These are phyloP conservation scores for Notarius quadriscutis DNA, from an alignment of 2,113 vertebrate genomes.

Conservation along the genomic window DNA sequence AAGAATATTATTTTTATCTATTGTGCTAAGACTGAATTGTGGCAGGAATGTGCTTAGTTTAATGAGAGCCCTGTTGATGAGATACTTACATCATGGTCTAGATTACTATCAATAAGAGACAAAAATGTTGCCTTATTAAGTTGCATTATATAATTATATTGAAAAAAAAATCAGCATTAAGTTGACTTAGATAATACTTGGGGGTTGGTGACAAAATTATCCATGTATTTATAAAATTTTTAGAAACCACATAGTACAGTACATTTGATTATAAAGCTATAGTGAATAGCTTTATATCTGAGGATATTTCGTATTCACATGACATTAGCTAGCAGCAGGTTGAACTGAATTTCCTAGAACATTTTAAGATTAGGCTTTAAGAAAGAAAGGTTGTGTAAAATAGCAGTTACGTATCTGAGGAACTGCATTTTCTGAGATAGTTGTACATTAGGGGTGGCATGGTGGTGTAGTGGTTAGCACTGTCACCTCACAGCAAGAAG, in stretches of 20 bases:
- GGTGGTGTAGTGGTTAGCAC: too few relatives aligned
- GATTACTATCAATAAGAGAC: not conserved
- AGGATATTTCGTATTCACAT: not conserved
- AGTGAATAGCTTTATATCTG: not conserved
- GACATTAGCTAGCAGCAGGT: not conserved
- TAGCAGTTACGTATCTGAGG: not conserved
- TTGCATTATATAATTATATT: not conserved
- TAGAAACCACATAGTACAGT: not conserved
- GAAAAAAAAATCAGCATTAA: not conserved
- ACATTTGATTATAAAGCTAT: not conserved
- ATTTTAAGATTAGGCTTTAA: not conserved
- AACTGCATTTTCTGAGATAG: not conserved
- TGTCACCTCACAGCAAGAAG: too few relatives aligned
- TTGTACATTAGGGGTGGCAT: too few relatives aligned
- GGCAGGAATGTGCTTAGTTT: not conserved
- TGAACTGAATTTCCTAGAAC: not conserved
- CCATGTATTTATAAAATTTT: not conserved
- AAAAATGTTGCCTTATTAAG: not conserved
- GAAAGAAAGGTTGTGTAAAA: not conserved
- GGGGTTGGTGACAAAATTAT: not conserved
- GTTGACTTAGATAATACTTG: not conserved
- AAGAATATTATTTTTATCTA: not conserved
- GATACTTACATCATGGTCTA: not conserved
- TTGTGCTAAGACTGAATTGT: not conserved
- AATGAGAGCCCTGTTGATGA: not conserved